Base-by-base conservation (phyloP, 2,888 invertebrate species). In the Dorcus parallelipipedus region DNA sequence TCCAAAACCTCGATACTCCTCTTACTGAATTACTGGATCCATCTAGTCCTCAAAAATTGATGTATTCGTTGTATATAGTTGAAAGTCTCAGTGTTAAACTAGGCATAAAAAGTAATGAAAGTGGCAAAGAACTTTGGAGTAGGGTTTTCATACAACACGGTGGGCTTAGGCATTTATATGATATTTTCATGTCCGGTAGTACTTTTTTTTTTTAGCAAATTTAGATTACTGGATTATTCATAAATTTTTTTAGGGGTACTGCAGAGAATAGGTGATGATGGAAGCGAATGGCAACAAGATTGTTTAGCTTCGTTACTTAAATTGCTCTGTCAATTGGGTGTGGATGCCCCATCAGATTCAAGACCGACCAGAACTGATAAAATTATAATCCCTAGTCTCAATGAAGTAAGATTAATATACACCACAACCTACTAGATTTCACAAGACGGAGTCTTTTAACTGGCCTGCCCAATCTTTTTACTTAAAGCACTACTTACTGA, bases 201-300 rank as follows among this genome's bases (percentile, higher is more conserved):
- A 20, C 17, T 20, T 3, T 20, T 20, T 20, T 20, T 20, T 45
- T 45, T 8, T 14, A 14, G 8, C 3, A 14, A 45, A 10, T 45
- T 20, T 10, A 10, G 17, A 58, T 3, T 23, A 33, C 3, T 33
- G 7, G 20, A 40, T 56, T 43, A 38, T 10, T 7, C 9, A 48
- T 38, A 6, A 7, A 33, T 26, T 49, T 3, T 52, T 59, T 59
- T 61, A 60, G 64, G 65, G 45, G 64, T 64, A 26, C 54, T 64
- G 23, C 64, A 66, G 43, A 40, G 49, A 6, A 54, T 52, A 54
- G 84, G 84, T 39, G 87, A 87, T 23, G 87, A 90, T 53, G 91
- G 93, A 65, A 88, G 88, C 68, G 93, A 96, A 79, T 97, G 97
- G 97, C 88, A 95, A 55, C 95, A 95, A 74, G 97, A 97, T 74